Evolutionary conservation across 2,888 invertebrate species (phyloP), one percentile per base, ranked within the genome.

Genomic region (Orgyia antiqua): DNA sequence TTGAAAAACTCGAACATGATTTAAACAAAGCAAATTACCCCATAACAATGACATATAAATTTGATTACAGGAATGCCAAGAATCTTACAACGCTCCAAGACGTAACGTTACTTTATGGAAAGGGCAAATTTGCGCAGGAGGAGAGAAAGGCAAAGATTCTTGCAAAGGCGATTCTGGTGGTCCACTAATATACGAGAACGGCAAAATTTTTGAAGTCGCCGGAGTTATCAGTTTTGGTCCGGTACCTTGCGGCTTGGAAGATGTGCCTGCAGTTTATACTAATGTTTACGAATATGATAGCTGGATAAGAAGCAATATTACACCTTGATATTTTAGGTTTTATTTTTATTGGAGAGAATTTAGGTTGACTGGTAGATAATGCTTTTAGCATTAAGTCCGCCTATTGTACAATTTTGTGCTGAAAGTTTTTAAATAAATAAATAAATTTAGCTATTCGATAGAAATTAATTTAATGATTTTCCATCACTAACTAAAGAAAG

Each of bases 101-200:
- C 10, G 10, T 6, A 18, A 2, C 6, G 24, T 24, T 4, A 13
- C 3, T n/a, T 13, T 24, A 24, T 24, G 24, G 24, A 13, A 24
- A 2, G 48, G 53, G 1, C 69, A 69, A 33, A 36, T 91, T 2
- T 91, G 91, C 56, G 89, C 89, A 1, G 90, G 90, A 1, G 90
- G 90, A 0, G 66, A 67, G 23, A 58, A 51, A 10, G 84, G 82
- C 2, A 77, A 77, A 44, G 90, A 90, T 57, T 87, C 90, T 0
- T 91, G 91, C 53, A 64, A 76, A 18, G 90, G 91, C 0, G 91
- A 91, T 49, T 89, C 89, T 21, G 91, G 91, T 0, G 91, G 91
- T 1, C 90, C 91, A 0, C 69, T 91, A 4, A 90, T 90, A 84
- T 64, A 63, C 11, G 58, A 70, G 7, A 59, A 59, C 17, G 51